Evolutionary conservation across 30 jellyfish, hydroid and myxozoan species (phyloP).

Genomic region (Hydractinia symbiolongicarpus): DNA sequence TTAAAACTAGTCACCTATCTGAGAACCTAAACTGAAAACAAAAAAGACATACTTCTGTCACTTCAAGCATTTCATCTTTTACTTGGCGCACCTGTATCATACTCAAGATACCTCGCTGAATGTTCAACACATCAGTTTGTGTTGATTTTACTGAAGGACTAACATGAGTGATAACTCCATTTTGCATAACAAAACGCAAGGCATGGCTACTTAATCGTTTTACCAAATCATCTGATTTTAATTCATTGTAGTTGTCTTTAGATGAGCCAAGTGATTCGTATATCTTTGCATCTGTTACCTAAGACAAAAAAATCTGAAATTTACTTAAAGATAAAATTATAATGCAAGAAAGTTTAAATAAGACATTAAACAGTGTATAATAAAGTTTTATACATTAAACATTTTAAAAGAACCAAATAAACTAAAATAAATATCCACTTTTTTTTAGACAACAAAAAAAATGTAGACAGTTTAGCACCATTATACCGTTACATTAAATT

Average conservation of each 20-base stretch:
- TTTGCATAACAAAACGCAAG: slow-evolving; percentile 44
- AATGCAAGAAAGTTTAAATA: too few species aligned
- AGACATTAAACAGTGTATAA: too few species aligned
- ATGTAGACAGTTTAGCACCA: too few species aligned
- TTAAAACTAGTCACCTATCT: too few species aligned
- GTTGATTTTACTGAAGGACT: slow-evolving; percentile 70
- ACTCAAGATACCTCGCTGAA: slow-evolving; percentile 85
- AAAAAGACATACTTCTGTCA: slow-evolving; percentile 39
- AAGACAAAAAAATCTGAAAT: slow-evolving; percentile 10
- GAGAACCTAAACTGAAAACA: too few species aligned
- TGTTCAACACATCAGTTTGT: slow-evolving; percentile 54
- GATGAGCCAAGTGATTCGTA: slow-evolving; percentile 51
- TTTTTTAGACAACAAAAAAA: too few species aligned
- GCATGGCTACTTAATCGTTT: slow-evolving; percentile 36
- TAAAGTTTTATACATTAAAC: too few species aligned
- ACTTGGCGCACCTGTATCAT: slow-evolving; percentile 47
- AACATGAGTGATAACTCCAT: slow-evolving; percentile 49
- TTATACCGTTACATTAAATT: too few species aligned
- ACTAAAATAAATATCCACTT: too few species aligned
- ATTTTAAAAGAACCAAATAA: too few species aligned
- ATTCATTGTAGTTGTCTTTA: neutral
- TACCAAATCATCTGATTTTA: slow-evolving; percentile 32
- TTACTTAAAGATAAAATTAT: neutral
- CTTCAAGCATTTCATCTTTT: neutral
- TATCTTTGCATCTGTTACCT: slow-evolving; percentile 31